These are phyloP conservation scores for Heterohyrax brucei DNA, from an alignment of 2,797 vertebrate genomes.

Conservation along the genomic window DNA sequence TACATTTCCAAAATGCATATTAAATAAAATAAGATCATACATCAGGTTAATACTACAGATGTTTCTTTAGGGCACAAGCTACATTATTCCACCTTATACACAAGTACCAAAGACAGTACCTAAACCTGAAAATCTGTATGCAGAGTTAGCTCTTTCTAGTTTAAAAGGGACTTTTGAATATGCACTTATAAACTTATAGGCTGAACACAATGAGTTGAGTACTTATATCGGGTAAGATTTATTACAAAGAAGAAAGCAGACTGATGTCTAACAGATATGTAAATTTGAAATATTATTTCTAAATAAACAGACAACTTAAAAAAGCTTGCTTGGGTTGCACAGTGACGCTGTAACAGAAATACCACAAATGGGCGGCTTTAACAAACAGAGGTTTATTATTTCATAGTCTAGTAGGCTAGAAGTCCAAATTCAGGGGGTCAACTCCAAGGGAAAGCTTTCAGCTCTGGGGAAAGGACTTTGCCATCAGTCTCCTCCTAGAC, in stretches of 20 bases:
- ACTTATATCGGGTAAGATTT: conserved; percentile 3
- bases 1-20: background rate
- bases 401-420: no score
- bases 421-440: no score
- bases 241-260: background rate
- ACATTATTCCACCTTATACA: background rate
- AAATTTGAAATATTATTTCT: background rate
- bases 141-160: background rate
- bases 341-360: no score
- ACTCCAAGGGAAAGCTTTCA: no score
- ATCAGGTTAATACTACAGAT: background rate
- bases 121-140: conserved; percentile 33
- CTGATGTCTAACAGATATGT: background rate
- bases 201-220: background rate
- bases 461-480: no score
- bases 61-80: background rate
- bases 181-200: background rate
- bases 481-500: no score
- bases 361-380: no score
- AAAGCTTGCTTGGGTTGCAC: background rate
- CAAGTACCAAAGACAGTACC: conserved; percentile 14
- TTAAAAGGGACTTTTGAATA: background rate
- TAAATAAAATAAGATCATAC: background rate
- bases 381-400: no score
- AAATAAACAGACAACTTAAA: conserved; percentile 19